Evolutionary conservation across 2,888 invertebrate species (phyloP).

Genomic region (Cryptophagus acutangulus): DNA sequence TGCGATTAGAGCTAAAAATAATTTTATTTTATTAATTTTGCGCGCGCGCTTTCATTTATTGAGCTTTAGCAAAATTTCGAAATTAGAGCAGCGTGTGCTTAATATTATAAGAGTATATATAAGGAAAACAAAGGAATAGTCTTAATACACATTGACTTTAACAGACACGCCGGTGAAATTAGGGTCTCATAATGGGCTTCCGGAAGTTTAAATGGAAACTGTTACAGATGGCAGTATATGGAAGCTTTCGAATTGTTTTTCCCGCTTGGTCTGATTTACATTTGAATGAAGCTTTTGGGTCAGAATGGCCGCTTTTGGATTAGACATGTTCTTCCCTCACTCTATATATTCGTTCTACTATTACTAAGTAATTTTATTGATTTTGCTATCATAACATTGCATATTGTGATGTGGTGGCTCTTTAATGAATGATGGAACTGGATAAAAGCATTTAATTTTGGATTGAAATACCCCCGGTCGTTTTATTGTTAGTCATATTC

Average conservation of each 20-base stretch:
- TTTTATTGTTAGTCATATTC: too few relatives aligned
- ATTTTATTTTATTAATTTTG: too few relatives aligned
- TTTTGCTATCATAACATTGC: not conserved
- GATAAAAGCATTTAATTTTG: conserved; percentile 1
- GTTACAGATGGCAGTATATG: conserved; percentile 1
- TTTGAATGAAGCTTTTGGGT: conserved; percentile 1
- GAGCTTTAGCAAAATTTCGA: too few relatives aligned
- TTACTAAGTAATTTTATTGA: conserved; percentile 1
- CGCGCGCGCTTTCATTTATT: too few relatives aligned
- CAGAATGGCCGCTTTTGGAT: not conserved
- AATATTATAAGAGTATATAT: too few relatives aligned
- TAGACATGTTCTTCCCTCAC: not conserved
- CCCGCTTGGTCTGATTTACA: not conserved
- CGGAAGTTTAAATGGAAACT: conserved; percentile 1
- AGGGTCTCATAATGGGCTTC: conserved; percentile 1
- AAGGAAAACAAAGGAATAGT: too few relatives aligned
- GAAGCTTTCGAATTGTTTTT: not conserved
- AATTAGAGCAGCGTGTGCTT: too few relatives aligned
- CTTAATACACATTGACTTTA: not conserved
- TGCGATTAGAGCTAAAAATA: too few relatives aligned
- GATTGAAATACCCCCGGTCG: not conserved
- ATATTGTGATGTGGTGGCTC: too few relatives aligned
- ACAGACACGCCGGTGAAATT: conserved; percentile 1
- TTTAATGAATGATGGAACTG: not conserved
- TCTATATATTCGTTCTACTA: too few relatives aligned